phyloP scores from a whole-genome alignment of 35 echinoderm and acorn worm genomes.

The Diadema setosum region DNA sequence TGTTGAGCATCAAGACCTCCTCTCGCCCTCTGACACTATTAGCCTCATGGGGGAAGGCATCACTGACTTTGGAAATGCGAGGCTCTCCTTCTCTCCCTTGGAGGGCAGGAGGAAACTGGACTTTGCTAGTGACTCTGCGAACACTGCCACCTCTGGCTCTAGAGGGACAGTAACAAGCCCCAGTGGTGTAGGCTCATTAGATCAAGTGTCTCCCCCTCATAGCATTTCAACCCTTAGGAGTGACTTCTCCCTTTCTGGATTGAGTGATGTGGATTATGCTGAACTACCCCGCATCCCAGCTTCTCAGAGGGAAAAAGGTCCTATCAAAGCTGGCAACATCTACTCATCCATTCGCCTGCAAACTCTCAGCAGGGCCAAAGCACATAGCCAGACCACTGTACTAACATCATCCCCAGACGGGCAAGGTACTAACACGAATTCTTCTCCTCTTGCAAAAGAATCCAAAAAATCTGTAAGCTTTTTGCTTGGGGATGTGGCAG shows the following conservation, averaged over 20 bases:
- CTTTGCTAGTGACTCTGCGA: not conserved
- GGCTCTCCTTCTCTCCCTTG: not conserved
- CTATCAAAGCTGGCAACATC: not conserved
- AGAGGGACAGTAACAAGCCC: no score
- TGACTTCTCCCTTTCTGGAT: no score
- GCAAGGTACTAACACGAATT: not conserved
- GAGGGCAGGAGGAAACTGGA: not conserved
- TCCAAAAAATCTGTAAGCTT: slow-evolving; percentile 8
- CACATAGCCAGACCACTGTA: not conserved
- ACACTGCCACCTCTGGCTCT: no score
- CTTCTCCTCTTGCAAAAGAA: not conserved
- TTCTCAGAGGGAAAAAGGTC: not conserved
- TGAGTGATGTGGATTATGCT: no score
- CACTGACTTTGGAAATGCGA: not conserved
- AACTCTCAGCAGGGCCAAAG: not conserved
- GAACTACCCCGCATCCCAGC: not conserved
- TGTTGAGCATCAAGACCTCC: not conserved
- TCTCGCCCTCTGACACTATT: not conserved
- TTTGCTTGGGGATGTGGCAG: not conserved
- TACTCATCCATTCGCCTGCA: not conserved
- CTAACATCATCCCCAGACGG: not conserved
- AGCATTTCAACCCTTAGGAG: no score
- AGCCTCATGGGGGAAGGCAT: not conserved
- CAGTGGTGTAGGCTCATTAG: no score
- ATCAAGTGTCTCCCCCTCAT: no score